A percentile compares a stretch with the other conserved stretches of the same genome.
phyloP scores from a whole-genome alignment of 2,888 invertebrate species.

The Oligia fasciuncula region DNA sequence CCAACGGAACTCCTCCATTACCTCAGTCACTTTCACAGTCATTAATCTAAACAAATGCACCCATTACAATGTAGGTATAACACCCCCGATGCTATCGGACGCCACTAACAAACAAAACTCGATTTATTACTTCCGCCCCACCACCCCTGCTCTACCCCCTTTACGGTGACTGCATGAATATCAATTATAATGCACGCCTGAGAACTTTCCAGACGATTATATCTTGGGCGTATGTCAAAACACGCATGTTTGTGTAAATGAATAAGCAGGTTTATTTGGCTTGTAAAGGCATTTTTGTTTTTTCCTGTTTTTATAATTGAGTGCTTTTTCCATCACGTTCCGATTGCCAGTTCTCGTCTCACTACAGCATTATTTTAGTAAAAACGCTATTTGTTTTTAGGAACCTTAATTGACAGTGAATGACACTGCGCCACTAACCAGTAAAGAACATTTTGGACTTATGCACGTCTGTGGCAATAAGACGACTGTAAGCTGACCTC shows the following conservation, averaged over 20 bases:
- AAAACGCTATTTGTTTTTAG: background rate
- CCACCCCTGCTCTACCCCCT: slow-evolving; percentile 32
- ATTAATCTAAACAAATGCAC: slow-evolving; percentile 54
- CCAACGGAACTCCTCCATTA: slow-evolving; percentile 28
- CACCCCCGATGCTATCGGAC: slow-evolving; percentile 57
- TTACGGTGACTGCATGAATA: slow-evolving; percentile 61
- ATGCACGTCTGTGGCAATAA: too few relatives aligned
- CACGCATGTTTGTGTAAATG: slow-evolving; percentile 13
- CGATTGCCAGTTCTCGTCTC: background rate
- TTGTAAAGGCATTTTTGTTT: background rate
- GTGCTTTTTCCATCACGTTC: background rate
- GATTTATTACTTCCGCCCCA: slow-evolving; percentile 64
- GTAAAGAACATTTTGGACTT: too few relatives aligned
- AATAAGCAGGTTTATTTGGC: background rate
- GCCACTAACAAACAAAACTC: slow-evolving; percentile 61
- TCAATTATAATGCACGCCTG: slow-evolving; percentile 64
- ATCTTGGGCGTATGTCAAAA: slow-evolving; percentile 44
- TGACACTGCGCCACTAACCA: background rate
- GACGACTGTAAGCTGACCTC: too few relatives aligned
- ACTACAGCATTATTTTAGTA: background rate
- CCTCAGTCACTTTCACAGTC: slow-evolving; percentile 32
- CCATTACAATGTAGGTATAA: slow-evolving; percentile 55
- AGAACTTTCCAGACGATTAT: slow-evolving; percentile 69
- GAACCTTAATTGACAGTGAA: too few relatives aligned
- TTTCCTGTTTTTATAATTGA: background rate